Evolutionary conservation across 2,797 vertebrate genomes (phyloP), one percentile per base, ranked within the genome.

Genomic region (Pteronotus mesoamericanus): DNA sequence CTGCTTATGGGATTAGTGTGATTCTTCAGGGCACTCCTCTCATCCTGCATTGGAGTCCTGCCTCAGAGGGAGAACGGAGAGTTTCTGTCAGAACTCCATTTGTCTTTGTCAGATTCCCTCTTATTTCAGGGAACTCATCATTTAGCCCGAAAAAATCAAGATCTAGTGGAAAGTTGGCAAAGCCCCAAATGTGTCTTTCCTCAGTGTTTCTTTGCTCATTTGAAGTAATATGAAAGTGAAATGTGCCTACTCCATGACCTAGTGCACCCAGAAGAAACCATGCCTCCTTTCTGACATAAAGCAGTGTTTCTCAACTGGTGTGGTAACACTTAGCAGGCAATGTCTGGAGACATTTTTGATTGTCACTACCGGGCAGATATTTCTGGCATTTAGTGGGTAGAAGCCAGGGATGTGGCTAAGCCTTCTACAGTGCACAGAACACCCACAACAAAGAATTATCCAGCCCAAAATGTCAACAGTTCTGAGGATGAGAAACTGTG

Each of bases 221-320:
- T 88, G 83, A 94, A 92, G 75, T n/a, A 87, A 86, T 61, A 68
- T 68, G 48, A 75, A 75, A 89, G 57, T 61, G 78, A 85, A 88
- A 37, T 88, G 22, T 64, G 19, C 72, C 37, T 79, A 48, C 24
- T 46, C 37, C 9, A 0, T 46, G 8, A 19, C 68, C 46, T 48
- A 26, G 32, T 59, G 86, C 59, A 74, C 29, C 37, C 29, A 55
- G 34, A 55, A 15, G 48, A 87, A 51, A 37, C 39, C 1, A 0
- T 5, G 0, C 11, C 44, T 19, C 29, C 74, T 74, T 78, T 92
- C 55, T 53, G 18, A 61, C 14, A 57, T 22, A 64, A 37, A 85
- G 18, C 44, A 39, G 32, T 61, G 15, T 4, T 22, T 12, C 32
- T 57, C 34, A 32, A 12, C 9, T 39, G 2, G 12, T 15, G 9